phyloP scores from a whole-genome alignment of 2,113 vertebrate species.

The Psephotus haematonotus region DNA sequence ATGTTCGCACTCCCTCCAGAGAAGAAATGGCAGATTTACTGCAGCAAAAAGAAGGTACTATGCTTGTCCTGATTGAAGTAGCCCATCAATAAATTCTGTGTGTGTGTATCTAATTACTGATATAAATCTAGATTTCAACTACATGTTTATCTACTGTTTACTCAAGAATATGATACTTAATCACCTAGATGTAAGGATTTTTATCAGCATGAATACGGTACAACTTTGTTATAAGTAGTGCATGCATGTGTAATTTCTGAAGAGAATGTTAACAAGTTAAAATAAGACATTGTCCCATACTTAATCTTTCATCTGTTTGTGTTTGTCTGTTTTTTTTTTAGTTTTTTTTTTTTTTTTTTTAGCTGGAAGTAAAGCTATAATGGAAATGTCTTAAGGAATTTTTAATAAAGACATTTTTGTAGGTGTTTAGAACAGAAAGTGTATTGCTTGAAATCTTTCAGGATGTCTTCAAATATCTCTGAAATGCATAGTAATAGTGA shows the following conservation, averaged over 20 bases:
- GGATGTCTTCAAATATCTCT: background rate
- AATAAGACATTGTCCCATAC: background rate
- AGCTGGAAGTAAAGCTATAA: background rate
- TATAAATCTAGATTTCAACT: background rate
- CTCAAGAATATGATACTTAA: background rate
- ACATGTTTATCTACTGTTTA: background rate
- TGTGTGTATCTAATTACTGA: background rate
- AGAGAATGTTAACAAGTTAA: background rate
- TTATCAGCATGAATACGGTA: background rate
- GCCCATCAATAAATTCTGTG: background rate
- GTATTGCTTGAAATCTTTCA: background rate
- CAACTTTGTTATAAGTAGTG: background rate
- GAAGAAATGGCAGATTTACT: slow-evolving; percentile 99
- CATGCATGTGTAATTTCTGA: background rate
- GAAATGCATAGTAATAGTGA: background rate
- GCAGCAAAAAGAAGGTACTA: slow-evolving; percentile 97
- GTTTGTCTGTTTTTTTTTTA: background rate
- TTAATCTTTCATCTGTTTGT: background rate
- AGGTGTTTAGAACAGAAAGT: background rate
- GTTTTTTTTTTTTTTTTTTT: background rate
- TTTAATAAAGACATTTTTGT: background rate
- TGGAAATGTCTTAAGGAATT: background rate
- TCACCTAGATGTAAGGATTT: background rate
- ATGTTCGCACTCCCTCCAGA: slow-evolving; percentile 96
- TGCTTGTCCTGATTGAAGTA: background rate